phyloP scores from a whole-genome alignment of 2,888 invertebrate genomes.

The Cybosia mesomella region DNA sequence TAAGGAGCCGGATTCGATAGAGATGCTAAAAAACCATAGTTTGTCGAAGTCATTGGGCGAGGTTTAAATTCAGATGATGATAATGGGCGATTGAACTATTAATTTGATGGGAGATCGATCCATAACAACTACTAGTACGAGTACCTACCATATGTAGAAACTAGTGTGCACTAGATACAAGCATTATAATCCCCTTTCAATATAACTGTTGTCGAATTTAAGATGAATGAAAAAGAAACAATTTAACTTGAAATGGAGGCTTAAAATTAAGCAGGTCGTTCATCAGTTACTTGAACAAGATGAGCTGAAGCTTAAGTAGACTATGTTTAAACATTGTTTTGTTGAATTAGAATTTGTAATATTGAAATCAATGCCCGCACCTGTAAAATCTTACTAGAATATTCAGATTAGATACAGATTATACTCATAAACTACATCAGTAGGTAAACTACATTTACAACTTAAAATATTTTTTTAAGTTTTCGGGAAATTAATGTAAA shows the following conservation, averaged over 20 bases:
- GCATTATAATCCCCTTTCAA: constrained; percentile 6
- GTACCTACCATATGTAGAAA: not conserved
- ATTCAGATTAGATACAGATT: not conserved
- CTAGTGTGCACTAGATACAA: not conserved
- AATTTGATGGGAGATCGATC: not conserved
- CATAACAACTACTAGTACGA: not conserved
- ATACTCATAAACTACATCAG: no score
- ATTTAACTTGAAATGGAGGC: constrained; percentile 15
- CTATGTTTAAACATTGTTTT: not conserved
- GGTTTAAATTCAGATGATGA: not conserved
- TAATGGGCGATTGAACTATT: not conserved
- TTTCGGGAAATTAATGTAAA: not conserved
- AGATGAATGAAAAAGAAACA: no score
- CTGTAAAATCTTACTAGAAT: not conserved
- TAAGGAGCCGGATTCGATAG: not conserved
- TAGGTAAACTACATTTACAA: no score
- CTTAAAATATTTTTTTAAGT: no score
- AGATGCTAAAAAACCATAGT: not conserved
- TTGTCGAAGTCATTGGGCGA: not conserved
- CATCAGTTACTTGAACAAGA: constrained; percentile 14
- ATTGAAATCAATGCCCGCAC: not conserved
- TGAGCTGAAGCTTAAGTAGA: constrained; percentile 8
- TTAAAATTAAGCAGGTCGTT: constrained; percentile 12
- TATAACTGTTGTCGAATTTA: not conserved
- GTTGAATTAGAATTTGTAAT: constrained; percentile 11